These are phyloP conservation scores for Astreopora myriophthalma DNA, from an alignment of 64 coral and sea anemone genomes.

Conservation along the genomic window DNA sequence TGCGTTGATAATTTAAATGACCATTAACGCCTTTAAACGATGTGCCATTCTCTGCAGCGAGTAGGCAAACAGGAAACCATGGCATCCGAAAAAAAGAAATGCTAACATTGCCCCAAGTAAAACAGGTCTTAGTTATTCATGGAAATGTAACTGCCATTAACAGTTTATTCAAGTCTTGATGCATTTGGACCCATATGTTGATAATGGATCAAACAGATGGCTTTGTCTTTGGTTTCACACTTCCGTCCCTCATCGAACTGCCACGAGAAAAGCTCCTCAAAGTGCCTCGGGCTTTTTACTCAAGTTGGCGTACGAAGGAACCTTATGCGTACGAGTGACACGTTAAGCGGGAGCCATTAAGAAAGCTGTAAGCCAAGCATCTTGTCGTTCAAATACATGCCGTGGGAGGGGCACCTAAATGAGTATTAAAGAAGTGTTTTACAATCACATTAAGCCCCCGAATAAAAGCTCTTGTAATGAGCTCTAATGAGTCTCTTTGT, in stretches of 20 bases:
- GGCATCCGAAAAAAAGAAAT: constrained; percentile 82
- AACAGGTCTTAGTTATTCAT: constrained; percentile 73
- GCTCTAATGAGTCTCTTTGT: constrained; percentile 97
- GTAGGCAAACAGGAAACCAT: constrained; percentile 96
- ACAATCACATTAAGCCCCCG: constrained; percentile 99
- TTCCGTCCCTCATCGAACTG: constrained; percentile 79
- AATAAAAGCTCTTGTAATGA: constrained; percentile 98
- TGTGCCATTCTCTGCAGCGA: constrained; percentile 49
- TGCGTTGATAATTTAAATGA: constrained; percentile 82
- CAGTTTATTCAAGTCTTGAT: constrained; percentile 67
- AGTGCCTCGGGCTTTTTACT: constrained; percentile 4
- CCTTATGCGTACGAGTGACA: constrained; percentile 29
- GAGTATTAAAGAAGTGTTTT: constrained; percentile 94
- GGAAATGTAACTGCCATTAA: constrained; percentile 94
- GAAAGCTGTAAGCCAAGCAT: constrained; percentile 19
- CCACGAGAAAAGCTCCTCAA: neutral
- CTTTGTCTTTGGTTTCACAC: constrained; percentile 82
- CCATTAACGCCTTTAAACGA: constrained; percentile 90
- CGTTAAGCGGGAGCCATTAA: constrained; percentile 44
- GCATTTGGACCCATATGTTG: constrained; percentile 60
- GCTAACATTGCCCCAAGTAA: constrained; percentile 76
- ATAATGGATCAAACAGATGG: constrained; percentile 73
- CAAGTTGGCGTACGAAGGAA: constrained; percentile 2
- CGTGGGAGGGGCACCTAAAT: constrained; percentile 92
- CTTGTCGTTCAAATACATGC: constrained; percentile 78